phyloP scores from a whole-genome alignment of 2,113 vertebrate genomes.

The Lepus timidus region DNA sequence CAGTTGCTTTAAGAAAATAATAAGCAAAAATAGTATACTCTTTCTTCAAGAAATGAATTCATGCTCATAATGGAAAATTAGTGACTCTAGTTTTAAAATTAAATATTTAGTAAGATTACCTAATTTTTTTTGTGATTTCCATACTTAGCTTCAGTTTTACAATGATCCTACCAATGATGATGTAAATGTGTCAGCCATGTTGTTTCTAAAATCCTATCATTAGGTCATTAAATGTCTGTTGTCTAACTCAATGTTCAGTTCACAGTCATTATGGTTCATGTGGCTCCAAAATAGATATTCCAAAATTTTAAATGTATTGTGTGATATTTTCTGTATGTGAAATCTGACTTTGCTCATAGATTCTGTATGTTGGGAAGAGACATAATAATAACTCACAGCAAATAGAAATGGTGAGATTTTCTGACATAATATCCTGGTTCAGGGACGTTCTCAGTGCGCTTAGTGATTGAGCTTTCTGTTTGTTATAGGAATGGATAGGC shows the following conservation, averaged over 20 bases:
- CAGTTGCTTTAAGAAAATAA: neutral
- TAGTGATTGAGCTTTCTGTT: neutral
- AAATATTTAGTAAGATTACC: slow-evolving; percentile 2
- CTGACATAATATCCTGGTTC: neutral
- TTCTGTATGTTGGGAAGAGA: neutral
- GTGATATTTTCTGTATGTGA: neutral
- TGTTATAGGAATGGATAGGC: neutral
- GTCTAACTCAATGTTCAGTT: neutral
- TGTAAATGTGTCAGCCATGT: neutral
- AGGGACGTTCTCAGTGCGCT: neutral
- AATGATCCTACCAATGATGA: neutral
- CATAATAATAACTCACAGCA: neutral
- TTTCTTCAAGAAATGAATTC: neutral
- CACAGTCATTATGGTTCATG: neutral
- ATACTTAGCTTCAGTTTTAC: slow-evolving; percentile 20
- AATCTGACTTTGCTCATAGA: neutral
- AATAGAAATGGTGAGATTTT: neutral
- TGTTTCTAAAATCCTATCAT: neutral
- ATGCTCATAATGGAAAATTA: neutral
- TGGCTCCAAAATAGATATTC: neutral
- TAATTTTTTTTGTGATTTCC: slow-evolving; percentile 5
- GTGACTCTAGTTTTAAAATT: neutral
- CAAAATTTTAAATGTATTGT: neutral
- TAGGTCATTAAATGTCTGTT: neutral
- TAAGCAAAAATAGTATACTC: neutral